Base-by-base conservation (phyloP, 2,797 vertebrate genomes). In the Falco peregrinus region DNA sequence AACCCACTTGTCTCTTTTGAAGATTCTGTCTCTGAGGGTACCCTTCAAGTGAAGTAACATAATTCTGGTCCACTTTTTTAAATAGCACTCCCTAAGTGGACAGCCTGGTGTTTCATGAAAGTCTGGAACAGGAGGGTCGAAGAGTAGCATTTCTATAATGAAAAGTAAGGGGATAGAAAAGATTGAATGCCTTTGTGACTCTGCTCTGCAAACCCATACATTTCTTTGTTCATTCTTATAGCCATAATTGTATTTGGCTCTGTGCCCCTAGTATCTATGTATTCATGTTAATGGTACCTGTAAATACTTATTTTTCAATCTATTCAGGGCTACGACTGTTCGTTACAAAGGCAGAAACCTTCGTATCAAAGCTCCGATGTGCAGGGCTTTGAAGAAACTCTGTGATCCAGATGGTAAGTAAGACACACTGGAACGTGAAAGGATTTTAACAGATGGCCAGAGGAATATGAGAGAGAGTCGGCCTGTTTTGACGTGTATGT, bases 311-410 rank as follows among this genome's bases (percentile, higher is more conserved):
- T 91, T 74, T 94, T 76, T 87, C 35, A 50, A 28, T 60, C 6
- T 85, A 26, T 74, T 24, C 96, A 99, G 99, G 97, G 99, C 99
- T 87, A 99, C 99, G 16, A 99, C 99, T 0, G 99, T 99, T 41
- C 99, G 99, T 54, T 99, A 99, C 96, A 99, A 99, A 97, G 99
- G 99, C 89, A 98, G 99, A 96, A 99, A 99, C 97, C 97, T 99
- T 81, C 98, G 99, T 45, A 99, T 99, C 97, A 99, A 99, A 98
- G 99, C 99, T 5, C 99, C 99, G 2, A 99, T 99, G 99, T 99
- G 99, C 93, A 98, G 99, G 25, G 99, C 99, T 8, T 97, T 99
- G 96, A 99, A 99, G 98, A 99, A 99, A 92, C 99, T 99, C 70
- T 99, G 99, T 43, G 99, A 99, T 97, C 99, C 99, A n/a, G 99